phyloP scores from a whole-genome alignment of 2,797 vertebrate genomes.

The Parauchenoglanis punctatus region DNA sequence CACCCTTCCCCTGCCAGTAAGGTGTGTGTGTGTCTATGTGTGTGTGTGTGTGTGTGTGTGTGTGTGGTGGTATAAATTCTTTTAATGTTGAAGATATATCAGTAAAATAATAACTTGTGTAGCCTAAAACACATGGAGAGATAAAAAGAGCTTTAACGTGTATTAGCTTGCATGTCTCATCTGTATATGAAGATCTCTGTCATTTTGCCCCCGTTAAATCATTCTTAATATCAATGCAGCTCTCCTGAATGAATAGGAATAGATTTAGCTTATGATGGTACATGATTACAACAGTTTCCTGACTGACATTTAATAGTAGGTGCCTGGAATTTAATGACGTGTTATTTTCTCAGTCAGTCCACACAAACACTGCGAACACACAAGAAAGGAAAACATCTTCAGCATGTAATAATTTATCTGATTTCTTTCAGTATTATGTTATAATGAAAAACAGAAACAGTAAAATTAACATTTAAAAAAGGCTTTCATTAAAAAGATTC shows the following conservation, averaged over 20 bases:
- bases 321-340: background rate
- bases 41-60: constrained; percentile 11
- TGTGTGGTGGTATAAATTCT: background rate
- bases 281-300: background rate
- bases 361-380: background rate
- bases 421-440: background rate
- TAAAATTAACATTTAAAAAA: background rate
- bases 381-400: background rate
- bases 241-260: background rate
- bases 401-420: background rate
- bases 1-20: constrained; percentile 52
- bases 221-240: background rate
- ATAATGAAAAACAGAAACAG: background rate
- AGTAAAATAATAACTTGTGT: background rate
- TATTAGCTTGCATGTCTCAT: background rate
- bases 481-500: background rate
- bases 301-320: background rate
- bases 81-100: background rate
- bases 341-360: background rate
- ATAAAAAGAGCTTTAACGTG: background rate
- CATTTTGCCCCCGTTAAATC: background rate
- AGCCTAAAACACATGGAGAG: background rate
- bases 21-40: constrained; percentile 31
- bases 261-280: background rate
- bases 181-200: background rate